A percentile compares a stretch with the other conserved stretches of the same genome.
Conservation (phyloP, 2,797 vertebrate genomes). For the Rhodeus uyekii region DNA sequence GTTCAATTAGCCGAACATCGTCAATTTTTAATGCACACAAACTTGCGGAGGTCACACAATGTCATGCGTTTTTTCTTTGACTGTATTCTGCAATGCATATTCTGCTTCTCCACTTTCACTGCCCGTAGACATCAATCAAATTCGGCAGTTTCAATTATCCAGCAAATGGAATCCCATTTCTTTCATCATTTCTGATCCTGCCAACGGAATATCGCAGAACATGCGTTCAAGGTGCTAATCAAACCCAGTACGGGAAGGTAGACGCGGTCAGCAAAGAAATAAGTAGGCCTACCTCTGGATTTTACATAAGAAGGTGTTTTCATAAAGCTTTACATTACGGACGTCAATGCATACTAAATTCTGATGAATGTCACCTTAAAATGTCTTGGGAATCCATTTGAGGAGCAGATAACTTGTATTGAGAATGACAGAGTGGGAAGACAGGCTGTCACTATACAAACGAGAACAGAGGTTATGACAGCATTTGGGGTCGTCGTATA, state of each 20-base stretch:
- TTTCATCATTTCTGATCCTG: conserved; percentile 55
- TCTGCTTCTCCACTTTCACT: conserved; percentile 35
- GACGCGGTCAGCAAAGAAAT: neutral
- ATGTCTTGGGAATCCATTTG: neutral
- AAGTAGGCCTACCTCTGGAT: neutral
- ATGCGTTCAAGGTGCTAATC: conserved; percentile 50
- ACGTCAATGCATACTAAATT: conserved; percentile 1
- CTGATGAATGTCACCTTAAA: neutral
- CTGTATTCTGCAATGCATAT: conserved; percentile 39
- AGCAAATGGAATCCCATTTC: conserved; percentile 60
- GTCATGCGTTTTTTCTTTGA: conserved; percentile 30
- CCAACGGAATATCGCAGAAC: conserved; percentile 42
- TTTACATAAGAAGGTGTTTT: conserved; percentile 6
- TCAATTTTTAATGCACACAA: conserved; percentile 58
- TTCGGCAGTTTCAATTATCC: conserved; percentile 61
- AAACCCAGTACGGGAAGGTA: conserved; percentile 30
- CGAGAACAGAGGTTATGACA: conserved; percentile 31
- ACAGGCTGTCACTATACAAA: conserved; percentile 29
- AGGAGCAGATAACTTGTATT: neutral
- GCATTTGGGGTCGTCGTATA: conserved; percentile 1
- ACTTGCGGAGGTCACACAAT: conserved; percentile 58
- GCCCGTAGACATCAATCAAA: conserved; percentile 61
- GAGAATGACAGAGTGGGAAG: conserved; percentile 12
- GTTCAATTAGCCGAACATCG: conserved; percentile 59
- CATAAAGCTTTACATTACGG: conserved; percentile 14